Conservation (phyloP, 2,888 invertebrate species). For the Habroteleia sp. region DNA sequence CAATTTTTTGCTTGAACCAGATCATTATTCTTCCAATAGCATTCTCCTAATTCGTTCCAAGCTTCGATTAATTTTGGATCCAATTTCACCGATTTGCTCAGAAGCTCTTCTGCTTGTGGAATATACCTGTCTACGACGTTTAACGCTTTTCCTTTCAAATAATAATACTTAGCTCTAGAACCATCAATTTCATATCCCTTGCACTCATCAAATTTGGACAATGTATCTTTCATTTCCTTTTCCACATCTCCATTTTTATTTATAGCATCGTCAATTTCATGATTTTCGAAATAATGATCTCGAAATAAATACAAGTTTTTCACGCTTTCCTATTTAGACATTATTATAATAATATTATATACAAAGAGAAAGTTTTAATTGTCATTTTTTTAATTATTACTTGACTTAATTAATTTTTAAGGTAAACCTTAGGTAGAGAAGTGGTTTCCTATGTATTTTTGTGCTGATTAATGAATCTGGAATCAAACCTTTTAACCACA, state of each 20-base stretch:
- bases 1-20: slow-evolving; percentile 90
- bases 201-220: slow-evolving; percentile 85
- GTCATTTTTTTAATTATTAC: too few relatives aligned
- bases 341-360: neutral
- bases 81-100: slow-evolving; percentile 92
- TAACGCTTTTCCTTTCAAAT: slow-evolving; percentile 87
- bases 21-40: slow-evolving; percentile 93
- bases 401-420: too few relatives aligned
- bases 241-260: slow-evolving; percentile 86
- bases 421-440: too few relatives aligned
- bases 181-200: slow-evolving; percentile 84
- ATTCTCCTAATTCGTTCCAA: slow-evolving; percentile 95
- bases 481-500: too few relatives aligned
- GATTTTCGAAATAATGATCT: slow-evolving; percentile 90
- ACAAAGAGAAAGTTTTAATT: too few relatives aligned
- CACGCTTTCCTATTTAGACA: slow-evolving; percentile 84
- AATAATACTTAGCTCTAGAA: slow-evolving; percentile 84
- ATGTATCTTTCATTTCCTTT: slow-evolving; percentile 84
- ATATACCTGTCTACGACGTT: slow-evolving; percentile 87
- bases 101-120: slow-evolving; percentile 86
- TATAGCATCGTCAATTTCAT: slow-evolving; percentile 86
- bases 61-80: slow-evolving; percentile 90
- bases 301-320: slow-evolving; percentile 86
- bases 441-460: too few relatives aligned
- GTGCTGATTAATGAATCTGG: too few relatives aligned